A percentile compares a stretch with the other conserved stretches of the same genome.
Conservation (phyloP, 1,140 invertebrate genomes). For the Apis mellifera region Amel_HAv3.1 CM009942.2:3948501-3949000, state of each 20-base stretch:
- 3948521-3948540: background rate
- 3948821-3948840: background rate
- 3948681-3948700: background rate
- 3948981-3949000: conserved; percentile 9
- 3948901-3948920: conserved; percentile 25
- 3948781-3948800: background rate
- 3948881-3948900: background rate
- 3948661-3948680: background rate
- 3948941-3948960: conserved; percentile 1
- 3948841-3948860: conserved; percentile 29
- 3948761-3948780: background rate
- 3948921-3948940: conserved; percentile 10
- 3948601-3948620: background rate
- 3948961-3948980: conserved; percentile 23
- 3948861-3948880: background rate
- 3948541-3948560: conserved; percentile 24
- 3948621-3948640: background rate
- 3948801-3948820: background rate
- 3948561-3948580: background rate
- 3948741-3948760: background rate
- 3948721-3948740: background rate
- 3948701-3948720: background rate
- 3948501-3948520: no score
- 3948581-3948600: background rate
- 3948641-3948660: background rate